Evolutionary conservation across 2,888 invertebrate species (phyloP).

Genomic region (Drosophila testacea): DNA sequence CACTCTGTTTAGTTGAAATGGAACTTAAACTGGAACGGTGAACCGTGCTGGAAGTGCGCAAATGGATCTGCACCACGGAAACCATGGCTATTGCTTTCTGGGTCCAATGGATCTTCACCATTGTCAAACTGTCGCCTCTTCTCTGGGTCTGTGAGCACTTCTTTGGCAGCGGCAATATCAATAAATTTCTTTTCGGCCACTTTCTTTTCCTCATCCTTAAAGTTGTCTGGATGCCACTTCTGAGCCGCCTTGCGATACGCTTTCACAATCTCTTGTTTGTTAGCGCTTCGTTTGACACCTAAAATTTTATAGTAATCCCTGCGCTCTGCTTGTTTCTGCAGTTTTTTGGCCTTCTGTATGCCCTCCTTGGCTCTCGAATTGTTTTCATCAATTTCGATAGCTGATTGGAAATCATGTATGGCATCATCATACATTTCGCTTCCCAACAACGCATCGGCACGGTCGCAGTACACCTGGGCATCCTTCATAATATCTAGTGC

Average conservation of each 20-base stretch:
- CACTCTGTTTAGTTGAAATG: conserved; percentile 92
- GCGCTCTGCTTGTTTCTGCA: conserved; percentile 96
- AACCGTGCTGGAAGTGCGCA: conserved; percentile 93
- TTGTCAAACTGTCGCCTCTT: conserved; percentile 97
- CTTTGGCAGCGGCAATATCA: conserved; percentile 99
- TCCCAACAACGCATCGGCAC: conserved; percentile 95
- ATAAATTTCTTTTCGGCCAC: conserved; percentile 98
- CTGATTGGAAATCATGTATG: conserved; percentile 93
- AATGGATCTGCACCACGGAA: conserved; percentile 89
- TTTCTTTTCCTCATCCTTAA: conserved; percentile 94
- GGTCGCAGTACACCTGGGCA: conserved; percentile 93
- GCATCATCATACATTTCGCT: conserved; percentile 98
- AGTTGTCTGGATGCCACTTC: conserved; percentile 99
- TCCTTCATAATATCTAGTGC: conserved; percentile 92
- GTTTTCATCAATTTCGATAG: conserved; percentile 92
- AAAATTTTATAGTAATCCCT: conserved; percentile 96
- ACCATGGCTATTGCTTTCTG: conserved; percentile 89
- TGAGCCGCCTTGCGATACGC: conserved; percentile 98
- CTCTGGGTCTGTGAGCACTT: conserved; percentile 94
- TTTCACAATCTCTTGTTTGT: conserved; percentile 96
- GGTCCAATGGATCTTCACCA: conserved; percentile 98
- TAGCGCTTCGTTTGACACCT: conserved; percentile 95
- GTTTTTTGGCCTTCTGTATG: conserved; percentile 93
- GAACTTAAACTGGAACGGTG: conserved; percentile 98
- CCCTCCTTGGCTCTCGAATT: conserved; percentile 95